Conservation (phyloP, 2,113 vertebrate genomes). For the Oryzias celebensis region DNA sequence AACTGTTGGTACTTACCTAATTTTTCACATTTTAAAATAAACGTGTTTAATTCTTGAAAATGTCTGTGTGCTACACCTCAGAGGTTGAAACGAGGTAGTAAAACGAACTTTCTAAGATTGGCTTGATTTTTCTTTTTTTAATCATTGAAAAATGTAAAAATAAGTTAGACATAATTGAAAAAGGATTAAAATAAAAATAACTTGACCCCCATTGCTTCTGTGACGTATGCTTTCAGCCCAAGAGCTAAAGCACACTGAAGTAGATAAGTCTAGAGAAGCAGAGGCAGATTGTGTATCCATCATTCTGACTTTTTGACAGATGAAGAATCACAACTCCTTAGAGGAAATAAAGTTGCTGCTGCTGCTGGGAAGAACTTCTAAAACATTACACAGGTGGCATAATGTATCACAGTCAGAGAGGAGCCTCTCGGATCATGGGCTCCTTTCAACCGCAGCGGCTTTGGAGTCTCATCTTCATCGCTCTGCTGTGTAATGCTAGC, state of each 20-base stretch:
- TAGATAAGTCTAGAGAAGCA: slow-evolving; percentile 3
- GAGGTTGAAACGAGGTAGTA: too few species aligned
- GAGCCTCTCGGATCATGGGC: slow-evolving; percentile 1
- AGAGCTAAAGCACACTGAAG: background rate
- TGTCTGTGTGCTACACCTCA: too few species aligned
- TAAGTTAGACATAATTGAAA: too few species aligned
- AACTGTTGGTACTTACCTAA: too few species aligned
- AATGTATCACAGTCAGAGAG: background rate
- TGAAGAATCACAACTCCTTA: slow-evolving; percentile 9
- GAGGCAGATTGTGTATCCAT: slow-evolving; percentile 9
- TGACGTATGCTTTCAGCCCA: background rate
- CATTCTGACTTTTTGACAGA: slow-evolving; percentile 26
- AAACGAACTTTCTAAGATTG: too few species aligned
- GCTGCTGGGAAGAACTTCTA: background rate
- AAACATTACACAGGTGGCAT: background rate
- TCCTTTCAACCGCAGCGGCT: slow-evolving; percentile 14
- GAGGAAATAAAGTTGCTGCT: background rate
- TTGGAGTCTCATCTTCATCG: slow-evolving; percentile 9
- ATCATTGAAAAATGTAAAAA: too few species aligned
- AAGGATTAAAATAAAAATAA: background rate
- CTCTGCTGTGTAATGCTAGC: background rate
- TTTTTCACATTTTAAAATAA: too few species aligned
- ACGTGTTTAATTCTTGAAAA: too few species aligned
- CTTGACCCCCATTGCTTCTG: slow-evolving; percentile 2
- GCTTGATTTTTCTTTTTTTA: too few species aligned